These are phyloP conservation scores for Trichonephila clavipes DNA, from an alignment of 1,140 invertebrate species.

Conservation along the genomic window DNA sequence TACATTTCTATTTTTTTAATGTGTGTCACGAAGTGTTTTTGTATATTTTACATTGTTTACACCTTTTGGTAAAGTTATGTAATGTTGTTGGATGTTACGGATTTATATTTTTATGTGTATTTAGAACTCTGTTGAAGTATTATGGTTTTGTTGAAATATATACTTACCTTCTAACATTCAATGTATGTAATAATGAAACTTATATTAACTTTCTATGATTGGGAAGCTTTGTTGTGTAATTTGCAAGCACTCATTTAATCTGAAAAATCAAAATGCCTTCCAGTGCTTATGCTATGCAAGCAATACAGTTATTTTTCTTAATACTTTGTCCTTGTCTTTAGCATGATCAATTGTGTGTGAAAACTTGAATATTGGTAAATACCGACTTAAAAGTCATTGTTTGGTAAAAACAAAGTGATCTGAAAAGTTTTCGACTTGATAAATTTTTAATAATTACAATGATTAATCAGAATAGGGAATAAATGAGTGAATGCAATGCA, in stretches of 20 bases:
- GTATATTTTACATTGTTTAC: neutral
- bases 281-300: neutral
- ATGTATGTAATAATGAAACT: neutral
- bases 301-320: neutral
- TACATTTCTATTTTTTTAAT: constrained; percentile 10
- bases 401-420: too few relatives aligned
- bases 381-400: too few relatives aligned
- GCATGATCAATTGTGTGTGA: too few relatives aligned
- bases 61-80: neutral
- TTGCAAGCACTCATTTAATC: neutral
- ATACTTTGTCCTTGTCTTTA: neutral
- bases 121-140: neutral
- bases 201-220: neutral
- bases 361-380: too few relatives aligned
- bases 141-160: neutral
- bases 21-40: neutral
- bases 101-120: neutral
- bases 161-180: too few relatives aligned
- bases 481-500: too few relatives aligned
- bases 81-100: neutral
- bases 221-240: neutral
- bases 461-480: too few relatives aligned
- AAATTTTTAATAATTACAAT: too few relatives aligned
- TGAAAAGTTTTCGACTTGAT: too few relatives aligned
- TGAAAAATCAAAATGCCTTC: constrained; percentile 18